Evolutionary conservation across 2,113 vertebrate species (phyloP).

Genomic region (Clarias macrocephalus): DNA sequence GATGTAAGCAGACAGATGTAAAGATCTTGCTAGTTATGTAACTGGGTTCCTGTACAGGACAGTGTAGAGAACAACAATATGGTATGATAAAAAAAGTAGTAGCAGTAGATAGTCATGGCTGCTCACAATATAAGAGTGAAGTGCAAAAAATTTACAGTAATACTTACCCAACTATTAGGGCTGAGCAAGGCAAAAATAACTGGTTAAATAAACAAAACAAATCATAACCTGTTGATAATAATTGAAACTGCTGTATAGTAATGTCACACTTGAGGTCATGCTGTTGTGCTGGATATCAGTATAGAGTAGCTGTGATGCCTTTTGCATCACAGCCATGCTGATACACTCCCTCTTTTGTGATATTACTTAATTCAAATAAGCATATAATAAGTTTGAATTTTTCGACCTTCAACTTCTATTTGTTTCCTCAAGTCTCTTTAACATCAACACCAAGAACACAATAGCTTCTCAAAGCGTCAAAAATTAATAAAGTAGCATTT

Average conservation of each 20-base stretch:
- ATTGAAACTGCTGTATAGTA: too few relatives aligned
- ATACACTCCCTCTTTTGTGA: too few relatives aligned
- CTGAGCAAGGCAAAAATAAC: background rate
- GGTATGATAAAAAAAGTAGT: background rate
- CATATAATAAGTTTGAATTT: too few relatives aligned
- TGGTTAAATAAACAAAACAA: background rate
- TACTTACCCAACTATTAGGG: background rate
- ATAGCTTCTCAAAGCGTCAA: background rate
- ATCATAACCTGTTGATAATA: background rate
- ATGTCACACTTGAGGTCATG: too few relatives aligned
- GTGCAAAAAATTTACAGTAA: background rate
- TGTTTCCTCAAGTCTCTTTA: background rate
- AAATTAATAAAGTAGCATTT: background rate
- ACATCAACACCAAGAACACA: background rate
- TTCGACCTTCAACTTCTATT: background rate
- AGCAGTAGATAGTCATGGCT: background rate
- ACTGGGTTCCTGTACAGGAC: conserved; percentile 13
- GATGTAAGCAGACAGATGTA: conserved; percentile 27
- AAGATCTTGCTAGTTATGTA: conserved; percentile 32
- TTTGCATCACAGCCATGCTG: too few relatives aligned
- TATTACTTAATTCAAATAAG: too few relatives aligned
- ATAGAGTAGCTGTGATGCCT: too few relatives aligned
- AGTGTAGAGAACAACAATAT: background rate
- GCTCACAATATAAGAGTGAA: background rate
- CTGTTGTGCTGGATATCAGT: too few relatives aligned